Conservation (phyloP, 2,797 vertebrate species). For the Discoglossus pictus region DNA sequence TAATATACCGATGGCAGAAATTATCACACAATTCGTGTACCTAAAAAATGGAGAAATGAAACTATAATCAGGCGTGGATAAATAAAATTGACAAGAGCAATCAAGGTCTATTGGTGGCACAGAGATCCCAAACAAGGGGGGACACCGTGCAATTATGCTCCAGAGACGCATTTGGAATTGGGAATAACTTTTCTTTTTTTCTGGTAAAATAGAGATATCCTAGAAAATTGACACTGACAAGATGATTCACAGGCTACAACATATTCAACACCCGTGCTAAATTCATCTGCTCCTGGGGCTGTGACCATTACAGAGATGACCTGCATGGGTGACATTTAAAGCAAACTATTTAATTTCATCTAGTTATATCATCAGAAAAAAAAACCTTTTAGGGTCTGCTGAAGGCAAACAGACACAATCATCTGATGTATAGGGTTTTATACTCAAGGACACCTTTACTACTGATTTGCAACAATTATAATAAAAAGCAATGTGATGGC, state of each 20-base stretch:
- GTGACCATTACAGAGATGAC: conserved; percentile 87
- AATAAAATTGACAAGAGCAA: conserved; percentile 78
- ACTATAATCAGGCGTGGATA: conserved; percentile 69
- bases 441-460: background rate
- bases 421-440: conserved; percentile 46
- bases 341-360: conserved; percentile 88
- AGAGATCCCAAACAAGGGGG: conserved; percentile 75
- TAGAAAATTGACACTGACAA: conserved; percentile 98
- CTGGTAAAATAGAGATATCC: conserved; percentile 94
- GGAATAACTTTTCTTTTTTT: conserved; percentile 78
- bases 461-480: conserved; percentile 47
- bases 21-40: conserved; percentile 99
- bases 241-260: conserved; percentile 91
- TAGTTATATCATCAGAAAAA: conserved; percentile 79
- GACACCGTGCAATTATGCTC: conserved; percentile 72
- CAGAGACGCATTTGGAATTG: conserved; percentile 74
- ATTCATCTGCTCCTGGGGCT: conserved; percentile 89
- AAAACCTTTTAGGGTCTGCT: conserved; percentile 60
- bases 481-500: conserved; percentile 41
- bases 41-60: conserved; percentile 67
- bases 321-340: conserved; percentile 90
- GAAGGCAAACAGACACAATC: conserved; percentile 52
- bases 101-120: conserved; percentile 70
- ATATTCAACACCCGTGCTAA: conserved; percentile 95
- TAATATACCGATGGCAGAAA: conserved; percentile 99